Conservation (phyloP, 2,113 vertebrate species). For the Typhlomys cinereus region DNA sequence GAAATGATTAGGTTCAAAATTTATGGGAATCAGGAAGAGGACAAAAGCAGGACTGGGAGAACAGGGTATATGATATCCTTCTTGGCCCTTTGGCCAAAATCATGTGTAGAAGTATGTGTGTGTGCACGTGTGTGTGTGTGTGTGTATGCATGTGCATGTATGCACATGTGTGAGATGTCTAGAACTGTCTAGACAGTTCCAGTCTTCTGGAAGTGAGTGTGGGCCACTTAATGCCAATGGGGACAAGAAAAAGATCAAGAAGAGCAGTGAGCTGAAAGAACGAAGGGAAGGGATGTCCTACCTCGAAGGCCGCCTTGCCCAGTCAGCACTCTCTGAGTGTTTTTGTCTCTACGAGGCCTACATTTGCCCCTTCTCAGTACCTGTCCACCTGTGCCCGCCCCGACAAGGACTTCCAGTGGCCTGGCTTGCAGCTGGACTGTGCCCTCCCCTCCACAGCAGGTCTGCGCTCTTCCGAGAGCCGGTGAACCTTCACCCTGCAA, state of each 20-base stretch:
- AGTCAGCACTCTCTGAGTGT: not conserved
- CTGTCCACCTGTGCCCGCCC: not conserved
- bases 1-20: not conserved
- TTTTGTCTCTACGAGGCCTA: not conserved
- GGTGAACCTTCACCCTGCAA: slow-evolving; percentile 83
- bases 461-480: slow-evolving; percentile 40
- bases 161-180: not conserved
- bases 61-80: accelerated
- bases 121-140: not conserved
- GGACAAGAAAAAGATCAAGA: not conserved
- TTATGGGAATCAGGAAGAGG: not conserved
- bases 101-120: not conserved
- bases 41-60: not conserved
- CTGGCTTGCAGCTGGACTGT: not conserved
- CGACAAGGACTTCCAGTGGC: not conserved
- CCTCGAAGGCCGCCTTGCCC: not conserved
- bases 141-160: not conserved
- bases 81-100: too few relatives aligned
- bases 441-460: not conserved
- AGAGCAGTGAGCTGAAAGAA: not conserved
- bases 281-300: not conserved
- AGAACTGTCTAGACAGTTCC: not conserved
- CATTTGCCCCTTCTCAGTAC: not conserved
- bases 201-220: not conserved
- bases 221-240: not conserved